These are phyloP conservation scores for Drosophila borealis DNA, from an alignment of 2,888 invertebrate species.

Conservation along the genomic window DNA sequence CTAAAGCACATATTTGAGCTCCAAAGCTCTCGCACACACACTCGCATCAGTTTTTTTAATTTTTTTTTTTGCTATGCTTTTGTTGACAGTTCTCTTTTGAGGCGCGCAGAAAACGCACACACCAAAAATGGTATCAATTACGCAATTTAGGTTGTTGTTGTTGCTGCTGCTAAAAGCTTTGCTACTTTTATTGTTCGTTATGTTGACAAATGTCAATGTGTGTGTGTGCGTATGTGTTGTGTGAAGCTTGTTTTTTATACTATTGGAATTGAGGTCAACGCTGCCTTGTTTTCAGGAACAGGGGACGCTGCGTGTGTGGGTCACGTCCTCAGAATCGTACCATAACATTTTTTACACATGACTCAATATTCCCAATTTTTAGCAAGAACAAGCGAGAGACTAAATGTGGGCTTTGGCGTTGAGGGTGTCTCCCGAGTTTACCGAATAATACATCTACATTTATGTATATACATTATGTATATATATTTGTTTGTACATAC, in stretches of 20 bases:
- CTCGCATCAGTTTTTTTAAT: conserved; percentile 20
- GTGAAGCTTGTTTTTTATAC: conserved; percentile 15
- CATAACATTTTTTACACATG: conserved; percentile 27
- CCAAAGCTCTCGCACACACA: conserved; percentile 40
- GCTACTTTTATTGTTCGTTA: conserved; percentile 38
- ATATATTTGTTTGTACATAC: background rate
- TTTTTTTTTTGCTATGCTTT: conserved; percentile 34
- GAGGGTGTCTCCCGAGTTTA: too few relatives aligned
- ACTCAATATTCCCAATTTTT: background rate
- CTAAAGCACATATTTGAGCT: conserved; percentile 66
- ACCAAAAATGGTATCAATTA: conserved; percentile 73
- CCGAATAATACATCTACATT: too few relatives aligned
- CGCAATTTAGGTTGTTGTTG: conserved; percentile 59
- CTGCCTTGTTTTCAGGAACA: background rate
- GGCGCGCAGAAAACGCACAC: conserved; percentile 42
- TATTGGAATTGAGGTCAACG: conserved; percentile 36
- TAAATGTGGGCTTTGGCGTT: background rate
- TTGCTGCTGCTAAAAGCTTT: conserved; percentile 39
- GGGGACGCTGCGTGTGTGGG: conserved; percentile 16
- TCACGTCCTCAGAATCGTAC: conserved; percentile 32
- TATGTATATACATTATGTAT: too few relatives aligned
- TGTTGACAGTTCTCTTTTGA: conserved; percentile 53
- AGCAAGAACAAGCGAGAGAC: background rate
- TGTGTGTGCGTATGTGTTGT: conserved; percentile 8
- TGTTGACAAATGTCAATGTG: conserved; percentile 22